These are phyloP conservation scores for Theristus sp. DNA, from an alignment of 2,888 invertebrate genomes.

Conservation along the genomic window DNA sequence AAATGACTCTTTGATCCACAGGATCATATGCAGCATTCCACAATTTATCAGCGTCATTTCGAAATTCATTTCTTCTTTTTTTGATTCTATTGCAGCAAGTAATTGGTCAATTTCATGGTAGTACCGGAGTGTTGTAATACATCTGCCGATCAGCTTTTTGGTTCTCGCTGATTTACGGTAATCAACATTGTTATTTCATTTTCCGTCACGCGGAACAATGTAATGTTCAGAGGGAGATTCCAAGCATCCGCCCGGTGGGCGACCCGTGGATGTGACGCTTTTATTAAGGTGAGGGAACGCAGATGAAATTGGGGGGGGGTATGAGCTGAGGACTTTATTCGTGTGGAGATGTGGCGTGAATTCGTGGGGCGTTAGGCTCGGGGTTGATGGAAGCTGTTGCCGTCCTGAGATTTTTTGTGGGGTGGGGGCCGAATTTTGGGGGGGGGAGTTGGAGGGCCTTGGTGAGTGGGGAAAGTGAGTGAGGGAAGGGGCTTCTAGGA, in stretches of 20 bases:
- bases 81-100: not conserved
- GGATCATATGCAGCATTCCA: not conserved
- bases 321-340: not conserved
- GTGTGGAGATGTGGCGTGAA: not conserved
- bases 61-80: not conserved
- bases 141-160: not conserved
- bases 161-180: not conserved
- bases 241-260: not conserved
- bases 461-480: no score
- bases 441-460: no score
- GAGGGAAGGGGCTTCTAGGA: no score
- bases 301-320: no score
- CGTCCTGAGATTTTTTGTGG: no score
- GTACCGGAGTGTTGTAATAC: not conserved
- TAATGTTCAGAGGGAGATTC: constrained; percentile 1
- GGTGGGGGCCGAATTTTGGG: no score
- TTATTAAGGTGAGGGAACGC: no score
- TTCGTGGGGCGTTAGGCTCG: constrained; percentile 2
- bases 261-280: not conserved
- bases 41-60: not conserved
- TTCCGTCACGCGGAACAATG: not conserved
- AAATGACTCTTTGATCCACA: not conserved
- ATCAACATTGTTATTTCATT: not conserved
- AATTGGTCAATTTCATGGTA: not conserved
- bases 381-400: no score